Conservation (phyloP, 2,113 vertebrate species). For the Elgaria multicarinata region DNA sequence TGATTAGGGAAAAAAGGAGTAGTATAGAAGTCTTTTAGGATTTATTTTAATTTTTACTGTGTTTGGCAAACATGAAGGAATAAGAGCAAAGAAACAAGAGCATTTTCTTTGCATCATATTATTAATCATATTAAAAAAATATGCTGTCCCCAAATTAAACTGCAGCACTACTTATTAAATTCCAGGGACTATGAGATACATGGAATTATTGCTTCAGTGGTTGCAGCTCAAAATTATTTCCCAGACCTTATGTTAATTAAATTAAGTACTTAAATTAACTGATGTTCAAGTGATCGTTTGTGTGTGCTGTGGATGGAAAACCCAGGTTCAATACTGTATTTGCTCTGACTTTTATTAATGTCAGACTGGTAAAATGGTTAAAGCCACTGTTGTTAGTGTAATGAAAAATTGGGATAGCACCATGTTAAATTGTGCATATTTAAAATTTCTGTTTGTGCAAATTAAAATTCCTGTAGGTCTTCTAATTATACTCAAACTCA, state of each 20-base stretch:
- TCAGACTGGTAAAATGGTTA: background rate
- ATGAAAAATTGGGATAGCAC: background rate
- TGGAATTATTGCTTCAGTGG: background rate
- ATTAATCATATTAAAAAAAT: slow-evolving; percentile 25
- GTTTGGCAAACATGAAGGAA: slow-evolving; percentile 15
- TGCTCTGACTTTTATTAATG: background rate
- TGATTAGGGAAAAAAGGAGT: background rate
- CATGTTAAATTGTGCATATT: background rate
- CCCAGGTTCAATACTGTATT: background rate
- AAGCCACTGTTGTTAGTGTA: background rate
- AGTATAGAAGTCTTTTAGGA: background rate
- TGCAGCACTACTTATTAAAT: slow-evolving; percentile 4
- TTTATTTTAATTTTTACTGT: slow-evolving; percentile 34
- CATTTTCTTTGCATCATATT: background rate
- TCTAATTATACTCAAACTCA: background rate
- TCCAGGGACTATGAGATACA: slow-evolving; percentile 22
- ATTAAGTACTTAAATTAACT: slow-evolving; percentile 29
- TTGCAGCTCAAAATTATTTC: slow-evolving; percentile 20
- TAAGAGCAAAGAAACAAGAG: slow-evolving; percentile 5
- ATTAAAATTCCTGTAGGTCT: background rate
- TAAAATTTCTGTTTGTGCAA: background rate
- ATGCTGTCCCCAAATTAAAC: slow-evolving; percentile 8
- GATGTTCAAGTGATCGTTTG: slow-evolving; percentile 25
- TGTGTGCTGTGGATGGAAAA: background rate
- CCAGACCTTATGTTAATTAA: slow-evolving; percentile 32